These are phyloP conservation scores for Myotis vivesi DNA, from an alignment of 2,797 vertebrate genomes.

Conservation along the genomic window DNA sequence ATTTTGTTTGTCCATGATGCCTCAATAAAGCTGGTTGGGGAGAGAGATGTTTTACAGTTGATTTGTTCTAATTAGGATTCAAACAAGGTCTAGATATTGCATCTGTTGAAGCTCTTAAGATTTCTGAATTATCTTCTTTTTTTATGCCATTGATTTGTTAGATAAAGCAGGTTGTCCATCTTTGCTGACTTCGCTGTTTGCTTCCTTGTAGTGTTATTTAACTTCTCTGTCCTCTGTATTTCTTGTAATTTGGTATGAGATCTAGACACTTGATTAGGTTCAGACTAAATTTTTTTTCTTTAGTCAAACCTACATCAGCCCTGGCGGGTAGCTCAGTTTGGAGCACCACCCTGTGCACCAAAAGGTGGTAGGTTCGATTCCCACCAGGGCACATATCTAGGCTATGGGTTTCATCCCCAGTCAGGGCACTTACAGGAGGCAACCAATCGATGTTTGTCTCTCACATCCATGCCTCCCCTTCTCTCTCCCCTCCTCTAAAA, in stretches of 20 bases:
- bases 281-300: not conserved
- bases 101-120: not conserved
- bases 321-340: too few relatives aligned
- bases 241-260: constrained; percentile 26
- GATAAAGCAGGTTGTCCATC: not conserved
- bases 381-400: too few relatives aligned
- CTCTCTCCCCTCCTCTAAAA: too few relatives aligned
- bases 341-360: too few relatives aligned
- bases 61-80: constrained; percentile 28
- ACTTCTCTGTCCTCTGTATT: constrained; percentile 13
- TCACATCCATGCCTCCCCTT: not conserved
- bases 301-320: not conserved
- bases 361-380: too few relatives aligned
- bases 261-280: constrained; percentile 1
- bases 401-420: not conserved
- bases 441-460: not conserved
- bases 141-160: not conserved
- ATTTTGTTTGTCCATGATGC: not conserved
- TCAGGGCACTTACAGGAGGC: not conserved
- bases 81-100: not conserved
- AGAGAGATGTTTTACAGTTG: not conserved
- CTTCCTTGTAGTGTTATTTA: constrained; percentile 7
- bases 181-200: not conserved
- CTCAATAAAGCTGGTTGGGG: not conserved
- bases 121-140: not conserved